Conservation (phyloP, 2,797 vertebrate species). For the Halcyon smyrnensis region DNA sequence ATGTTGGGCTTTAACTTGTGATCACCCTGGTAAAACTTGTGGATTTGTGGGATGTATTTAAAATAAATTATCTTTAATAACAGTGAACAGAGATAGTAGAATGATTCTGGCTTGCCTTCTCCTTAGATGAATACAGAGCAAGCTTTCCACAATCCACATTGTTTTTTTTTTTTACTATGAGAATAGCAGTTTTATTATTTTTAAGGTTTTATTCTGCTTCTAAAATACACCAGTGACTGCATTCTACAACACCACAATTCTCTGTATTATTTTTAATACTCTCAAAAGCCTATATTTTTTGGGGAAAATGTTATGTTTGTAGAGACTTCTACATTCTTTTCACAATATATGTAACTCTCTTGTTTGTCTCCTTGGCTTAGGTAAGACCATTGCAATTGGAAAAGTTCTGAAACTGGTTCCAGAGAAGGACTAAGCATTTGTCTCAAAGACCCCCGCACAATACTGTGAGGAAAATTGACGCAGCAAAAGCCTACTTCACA, state of each 20-base stretch:
- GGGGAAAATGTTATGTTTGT: background rate
- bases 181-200: background rate
- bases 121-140: background rate
- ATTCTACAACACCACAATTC: background rate
- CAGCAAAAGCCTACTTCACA: conserved; percentile 88
- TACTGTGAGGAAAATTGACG: conserved; percentile 88
- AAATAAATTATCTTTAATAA: background rate
- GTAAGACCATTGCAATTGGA: conserved; percentile 98
- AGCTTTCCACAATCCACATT: background rate
- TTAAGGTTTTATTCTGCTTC: background rate
- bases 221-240: background rate
- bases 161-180: background rate
- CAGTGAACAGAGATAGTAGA: background rate
- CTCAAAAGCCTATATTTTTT: background rate
- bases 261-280: background rate
- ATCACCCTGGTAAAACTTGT: background rate
- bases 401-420: conserved; percentile 99
- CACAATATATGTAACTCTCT: background rate
- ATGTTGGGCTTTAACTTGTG: background rate
- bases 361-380: conserved; percentile 77
- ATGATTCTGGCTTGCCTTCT: background rate
- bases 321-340: background rate
- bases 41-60: background rate
- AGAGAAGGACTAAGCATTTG: conserved; percentile 93
- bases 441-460: conserved; percentile 83